Evolutionary conservation across 1,140 invertebrate genomes (phyloP).

Genomic region (Heliconius hewitsoni): DNA sequence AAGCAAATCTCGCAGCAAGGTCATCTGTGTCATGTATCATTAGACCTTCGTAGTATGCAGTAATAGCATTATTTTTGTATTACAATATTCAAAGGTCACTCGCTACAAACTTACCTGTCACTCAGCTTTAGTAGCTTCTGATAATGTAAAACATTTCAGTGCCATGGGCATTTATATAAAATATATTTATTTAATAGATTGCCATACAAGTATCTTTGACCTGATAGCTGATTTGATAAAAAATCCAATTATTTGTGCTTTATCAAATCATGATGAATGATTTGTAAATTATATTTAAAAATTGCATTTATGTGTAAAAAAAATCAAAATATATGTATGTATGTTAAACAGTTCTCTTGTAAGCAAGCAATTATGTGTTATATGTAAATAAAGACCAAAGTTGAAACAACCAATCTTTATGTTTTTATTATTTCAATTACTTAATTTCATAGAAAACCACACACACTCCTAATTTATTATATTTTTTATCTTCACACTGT

Average conservation of each 20-base stretch:
- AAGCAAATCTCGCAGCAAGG: conserved; percentile 14
- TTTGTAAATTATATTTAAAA: not conserved
- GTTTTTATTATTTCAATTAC: conserved; percentile 10
- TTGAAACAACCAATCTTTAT: conserved; percentile 26
- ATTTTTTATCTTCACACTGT: too few relatives aligned
- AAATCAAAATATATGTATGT: not conserved
- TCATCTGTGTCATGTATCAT: conserved; percentile 16
- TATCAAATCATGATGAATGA: not conserved
- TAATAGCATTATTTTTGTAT: conserved; percentile 29
- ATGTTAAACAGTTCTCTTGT: conserved; percentile 6
- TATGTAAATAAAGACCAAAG: conserved; percentile 46
- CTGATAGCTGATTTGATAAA: conserved; percentile 7
- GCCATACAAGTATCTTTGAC: not conserved
- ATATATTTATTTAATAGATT: conserved; percentile 4
- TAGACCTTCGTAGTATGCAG: conserved; percentile 17
- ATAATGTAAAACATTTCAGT: conserved; percentile 11
- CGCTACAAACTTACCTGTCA: conserved; percentile 16
- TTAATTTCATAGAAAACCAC: too few relatives aligned
- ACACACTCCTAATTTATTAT: too few relatives aligned
- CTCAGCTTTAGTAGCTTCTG: conserved; percentile 10
- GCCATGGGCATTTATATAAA: conserved; percentile 15
- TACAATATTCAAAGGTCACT: conserved; percentile 20
- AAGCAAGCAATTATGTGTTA: conserved; percentile 19
- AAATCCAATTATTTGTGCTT: not conserved
- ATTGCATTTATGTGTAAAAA: conserved; percentile 17